phyloP scores from a whole-genome alignment of 2,888 invertebrate species.

The Charanyca ferruginea region DNA sequence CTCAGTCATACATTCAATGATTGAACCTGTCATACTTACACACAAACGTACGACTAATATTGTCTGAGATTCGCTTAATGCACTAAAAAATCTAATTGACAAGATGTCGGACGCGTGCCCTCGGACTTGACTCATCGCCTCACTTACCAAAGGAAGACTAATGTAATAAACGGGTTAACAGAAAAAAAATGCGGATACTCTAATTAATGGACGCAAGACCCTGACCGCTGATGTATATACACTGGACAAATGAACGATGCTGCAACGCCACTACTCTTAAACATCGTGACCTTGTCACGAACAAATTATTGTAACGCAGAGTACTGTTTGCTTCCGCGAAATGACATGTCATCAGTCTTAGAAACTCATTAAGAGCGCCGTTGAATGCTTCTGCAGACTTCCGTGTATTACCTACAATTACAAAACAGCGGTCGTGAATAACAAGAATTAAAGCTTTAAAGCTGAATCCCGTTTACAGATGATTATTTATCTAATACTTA shows the following conservation, averaged over 20 bases:
- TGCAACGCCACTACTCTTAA: constrained; percentile 58
- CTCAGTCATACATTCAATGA: constrained; percentile 7
- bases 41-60: constrained; percentile 32
- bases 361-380: constrained; percentile 75
- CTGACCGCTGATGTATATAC: constrained; percentile 77
- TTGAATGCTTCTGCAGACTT: constrained; percentile 78
- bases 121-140: constrained; percentile 79
- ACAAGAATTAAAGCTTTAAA: constrained; percentile 45
- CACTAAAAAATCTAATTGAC: constrained; percentile 51
- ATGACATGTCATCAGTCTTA: constrained; percentile 73
- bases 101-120: constrained; percentile 75
- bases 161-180: constrained; percentile 85
- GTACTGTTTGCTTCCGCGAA: constrained; percentile 59
- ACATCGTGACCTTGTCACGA: constrained; percentile 68
- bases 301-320: constrained; percentile 64
- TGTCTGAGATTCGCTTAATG: constrained; percentile 45
- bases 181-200: constrained; percentile 87
- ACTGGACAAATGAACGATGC: constrained; percentile 75
- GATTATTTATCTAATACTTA: constrained; percentile 30
- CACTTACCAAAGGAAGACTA: constrained; percentile 79
- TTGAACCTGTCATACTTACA: constrained; percentile 26
- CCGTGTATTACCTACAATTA: constrained; percentile 67
- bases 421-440: constrained; percentile 59
- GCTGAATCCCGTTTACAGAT: constrained; percentile 31
- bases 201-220: constrained; percentile 87